These are phyloP conservation scores for Nylanderia fulva DNA, from an alignment of 1,140 invertebrate genomes.

Conservation along the genomic window DNA sequence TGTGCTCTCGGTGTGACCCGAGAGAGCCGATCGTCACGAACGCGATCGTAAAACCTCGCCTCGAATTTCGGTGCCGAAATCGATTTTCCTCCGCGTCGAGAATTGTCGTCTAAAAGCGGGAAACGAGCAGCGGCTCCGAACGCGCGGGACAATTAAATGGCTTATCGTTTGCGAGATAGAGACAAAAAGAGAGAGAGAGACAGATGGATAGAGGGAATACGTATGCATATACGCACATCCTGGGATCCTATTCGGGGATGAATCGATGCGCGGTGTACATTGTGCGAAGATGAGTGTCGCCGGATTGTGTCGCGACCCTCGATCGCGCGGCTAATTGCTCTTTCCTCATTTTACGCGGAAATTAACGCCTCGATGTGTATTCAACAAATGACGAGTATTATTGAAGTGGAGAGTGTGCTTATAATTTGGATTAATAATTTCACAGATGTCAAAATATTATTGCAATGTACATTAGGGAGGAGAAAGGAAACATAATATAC, in stretches of 20 bases:
- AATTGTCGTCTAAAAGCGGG: slow-evolving; percentile 15
- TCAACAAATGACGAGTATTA: slow-evolving; percentile 4
- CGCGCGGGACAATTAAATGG: slow-evolving; percentile 35
- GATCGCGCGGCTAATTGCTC: slow-evolving; percentile 45
- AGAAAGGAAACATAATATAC: background rate
- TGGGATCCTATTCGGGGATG: slow-evolving; percentile 5
- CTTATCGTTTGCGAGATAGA: background rate
- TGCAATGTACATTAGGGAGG: background rate
- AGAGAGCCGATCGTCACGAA: background rate
- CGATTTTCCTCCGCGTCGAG: slow-evolving; percentile 9
- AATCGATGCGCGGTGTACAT: slow-evolving; percentile 25
- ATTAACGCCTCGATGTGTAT: slow-evolving; percentile 7
- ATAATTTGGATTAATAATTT: slow-evolving; percentile 6
- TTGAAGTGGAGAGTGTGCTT: background rate
- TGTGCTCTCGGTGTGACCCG: background rate
- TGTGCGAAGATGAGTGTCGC: slow-evolving; percentile 43
- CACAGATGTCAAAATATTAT: background rate
- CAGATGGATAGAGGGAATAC: background rate
- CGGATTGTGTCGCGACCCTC: slow-evolving; percentile 43
- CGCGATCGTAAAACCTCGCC: background rate
- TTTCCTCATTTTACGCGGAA: slow-evolving; percentile 24
- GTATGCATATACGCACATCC: background rate
- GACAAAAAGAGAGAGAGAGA: background rate
- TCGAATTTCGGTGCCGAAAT: slow-evolving; percentile 11
- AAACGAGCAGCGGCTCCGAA: slow-evolving; percentile 35